Evolutionary conservation across 2,113 vertebrate genomes (phyloP), one percentile per base, ranked within the genome.

Genomic region (Beaufortia kweichowensis): DNA sequence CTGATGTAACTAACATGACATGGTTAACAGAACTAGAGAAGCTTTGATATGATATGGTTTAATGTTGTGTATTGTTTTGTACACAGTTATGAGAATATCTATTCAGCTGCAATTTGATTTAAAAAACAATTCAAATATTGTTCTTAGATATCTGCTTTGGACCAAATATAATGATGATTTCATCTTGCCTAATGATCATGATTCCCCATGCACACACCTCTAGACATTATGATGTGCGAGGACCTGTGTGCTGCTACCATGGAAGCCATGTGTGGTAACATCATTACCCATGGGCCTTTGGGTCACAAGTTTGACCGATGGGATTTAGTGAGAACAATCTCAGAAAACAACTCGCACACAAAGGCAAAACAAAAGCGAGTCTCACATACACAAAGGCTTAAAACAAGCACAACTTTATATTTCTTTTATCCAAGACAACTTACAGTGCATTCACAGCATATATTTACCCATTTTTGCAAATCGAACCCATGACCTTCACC

Each of bases 201-300:
- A 26, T 14, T 48, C n/a, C 66, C 63, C 59, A 53, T 59, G 67
- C 39, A 23, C 35, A 56, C 65, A 75, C 26, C n/a, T 70, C 67
- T 21, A 68, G 46, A 68, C 65, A 68, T 75, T 55, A 59, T 24
- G 23, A 26, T 50, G 39, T 68, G 75, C 68, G 12, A 50, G 46
- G 60, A 74, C 76, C 70, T 63, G 7, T 19, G 76, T 35, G 53
- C 63, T 26, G 80, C 75, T 68, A 48, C 76, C 75, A 81, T 81
- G 76, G 80, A 61, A 78, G 77, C 80, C 33, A 17, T 78, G 69
- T 77, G 68, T 65, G 76, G 76, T 72, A 75, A 81, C 69, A 81
- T 74, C 68, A 69, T 68, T 50, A 72, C 79, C 79, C 75, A 72
- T 24, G 67, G 79, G 79, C 63, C 63, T 81, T 81, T 75, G 64